Percentiles rank a stretch among this genome's conserved stretches.
Conservation (phyloP, 2,113 vertebrate genomes). For the Azemiops feae region DNA sequence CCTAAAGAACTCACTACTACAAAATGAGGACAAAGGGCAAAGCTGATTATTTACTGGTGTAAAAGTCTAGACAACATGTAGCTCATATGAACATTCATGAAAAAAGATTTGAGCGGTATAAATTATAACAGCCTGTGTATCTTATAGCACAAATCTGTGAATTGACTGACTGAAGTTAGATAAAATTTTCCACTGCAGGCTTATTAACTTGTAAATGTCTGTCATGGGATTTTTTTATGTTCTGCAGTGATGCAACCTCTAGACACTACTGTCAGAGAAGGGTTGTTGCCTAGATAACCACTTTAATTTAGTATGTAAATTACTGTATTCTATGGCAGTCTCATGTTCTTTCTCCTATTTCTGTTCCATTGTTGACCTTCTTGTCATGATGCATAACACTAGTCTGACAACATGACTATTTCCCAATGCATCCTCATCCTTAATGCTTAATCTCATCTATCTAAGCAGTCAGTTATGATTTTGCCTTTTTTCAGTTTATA, state of each 20-base stretch:
- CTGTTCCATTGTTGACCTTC: slow-evolving; percentile 19
- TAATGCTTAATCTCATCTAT: slow-evolving; percentile 3
- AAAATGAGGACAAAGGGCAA: slow-evolving; percentile 24
- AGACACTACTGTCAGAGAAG: slow-evolving; percentile 30
- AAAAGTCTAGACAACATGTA: slow-evolving; percentile 14
- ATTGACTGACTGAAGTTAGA: slow-evolving; percentile 56
- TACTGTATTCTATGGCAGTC: slow-evolving; percentile 28
- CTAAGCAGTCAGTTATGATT: not conserved
- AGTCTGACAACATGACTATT: not conserved
- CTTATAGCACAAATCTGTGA: slow-evolving; percentile 56
- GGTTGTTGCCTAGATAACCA: slow-evolving; percentile 31
- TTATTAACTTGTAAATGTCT: slow-evolving; percentile 62
- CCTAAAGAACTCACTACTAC: slow-evolving; percentile 37
- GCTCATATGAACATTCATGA: slow-evolving; percentile 44
- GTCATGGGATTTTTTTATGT: slow-evolving; percentile 64
- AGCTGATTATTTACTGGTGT: not conserved
- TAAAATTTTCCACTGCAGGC: slow-evolving; percentile 55
- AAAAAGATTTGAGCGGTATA: slow-evolving; percentile 61
- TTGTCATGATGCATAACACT: not conserved
- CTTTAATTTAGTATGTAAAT: slow-evolving; percentile 53
- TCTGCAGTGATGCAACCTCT: slow-evolving; percentile 43
- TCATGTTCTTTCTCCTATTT: slow-evolving; percentile 8
- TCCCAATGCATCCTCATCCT: not conserved
- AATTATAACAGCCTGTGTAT: slow-evolving; percentile 56
- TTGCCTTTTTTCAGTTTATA: not conserved